Conservation (phyloP, 2,797 vertebrate species). For the Neomorphus geoffroyi region DNA sequence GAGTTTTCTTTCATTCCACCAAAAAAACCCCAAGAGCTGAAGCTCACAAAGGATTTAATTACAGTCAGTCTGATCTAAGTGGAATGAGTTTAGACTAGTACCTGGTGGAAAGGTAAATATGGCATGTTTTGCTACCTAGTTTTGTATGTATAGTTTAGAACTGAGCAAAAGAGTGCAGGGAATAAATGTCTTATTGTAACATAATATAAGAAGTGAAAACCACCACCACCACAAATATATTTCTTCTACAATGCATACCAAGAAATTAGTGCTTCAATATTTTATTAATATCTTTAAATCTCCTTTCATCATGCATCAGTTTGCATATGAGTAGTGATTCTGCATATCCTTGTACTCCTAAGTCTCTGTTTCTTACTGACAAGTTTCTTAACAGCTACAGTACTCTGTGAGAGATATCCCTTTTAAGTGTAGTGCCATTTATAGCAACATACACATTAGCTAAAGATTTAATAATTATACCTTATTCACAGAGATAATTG, state of each 20-base stretch:
- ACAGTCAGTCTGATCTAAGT: background rate
- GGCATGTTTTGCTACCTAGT: background rate
- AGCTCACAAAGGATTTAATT: background rate
- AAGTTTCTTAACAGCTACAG: background rate
- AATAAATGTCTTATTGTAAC: background rate
- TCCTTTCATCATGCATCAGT: background rate
- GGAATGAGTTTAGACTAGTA: background rate
- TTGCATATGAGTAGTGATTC: background rate
- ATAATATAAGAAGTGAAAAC: background rate
- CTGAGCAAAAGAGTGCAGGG: background rate
- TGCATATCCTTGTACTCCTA: background rate
- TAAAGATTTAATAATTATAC: background rate
- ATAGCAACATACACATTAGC: background rate
- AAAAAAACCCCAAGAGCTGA: background rate
- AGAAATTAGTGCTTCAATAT: background rate
- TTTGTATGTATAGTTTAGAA: background rate
- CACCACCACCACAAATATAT: too few relatives aligned
- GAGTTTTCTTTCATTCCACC: background rate
- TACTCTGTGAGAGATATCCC: background rate
- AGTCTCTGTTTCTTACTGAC: background rate
- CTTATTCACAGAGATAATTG: background rate
- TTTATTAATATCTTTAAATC: background rate
- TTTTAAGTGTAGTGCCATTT: background rate
- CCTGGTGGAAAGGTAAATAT: background rate
- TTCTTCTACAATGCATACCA: background rate